phyloP scores from a whole-genome alignment of 1,140 invertebrate genomes.

The Philaenus spumarius region DNA sequence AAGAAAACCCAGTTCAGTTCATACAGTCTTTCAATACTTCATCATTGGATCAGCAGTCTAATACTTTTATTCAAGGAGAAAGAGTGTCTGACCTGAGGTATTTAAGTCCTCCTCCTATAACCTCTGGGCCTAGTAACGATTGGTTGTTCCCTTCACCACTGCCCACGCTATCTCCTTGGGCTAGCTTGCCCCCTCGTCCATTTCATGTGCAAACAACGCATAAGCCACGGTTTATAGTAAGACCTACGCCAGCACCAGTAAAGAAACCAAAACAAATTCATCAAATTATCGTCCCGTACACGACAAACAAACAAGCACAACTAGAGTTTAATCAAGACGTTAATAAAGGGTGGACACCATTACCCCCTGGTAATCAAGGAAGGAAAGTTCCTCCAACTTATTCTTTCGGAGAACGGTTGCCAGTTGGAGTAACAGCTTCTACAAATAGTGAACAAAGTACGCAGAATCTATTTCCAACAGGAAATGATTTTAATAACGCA shows the following conservation, averaged over 20 bases:
- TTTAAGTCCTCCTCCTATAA: constrained; percentile 1
- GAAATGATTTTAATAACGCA: neutral
- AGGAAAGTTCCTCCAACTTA: constrained; percentile 43
- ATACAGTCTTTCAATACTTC: constrained; percentile 5
- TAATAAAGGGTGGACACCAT: constrained; percentile 29
- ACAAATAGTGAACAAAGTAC: neutral
- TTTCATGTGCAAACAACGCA: neutral
- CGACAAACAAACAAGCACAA: constrained; percentile 49
- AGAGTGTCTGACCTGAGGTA: neutral
- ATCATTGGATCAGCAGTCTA: constrained; percentile 1
- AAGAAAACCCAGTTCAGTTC: neutral
- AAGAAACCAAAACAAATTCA: constrained; percentile 23
- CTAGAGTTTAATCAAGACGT: constrained; percentile 41
- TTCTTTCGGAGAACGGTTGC: neutral
- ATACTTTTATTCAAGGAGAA: constrained; percentile 4
- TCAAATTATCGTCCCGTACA: constrained; percentile 73
- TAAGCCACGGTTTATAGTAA: neutral
- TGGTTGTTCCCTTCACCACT: neutral
- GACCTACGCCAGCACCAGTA: neutral
- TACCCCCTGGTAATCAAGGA: constrained; percentile 36
- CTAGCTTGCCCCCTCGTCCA: neutral
- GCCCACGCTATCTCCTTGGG: neutral
- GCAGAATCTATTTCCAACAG: neutral
- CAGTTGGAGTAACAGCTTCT: neutral
- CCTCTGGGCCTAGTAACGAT: neutral